phyloP scores from a whole-genome alignment of 2,888 invertebrate species.

The Philonicus albiceps region DNA sequence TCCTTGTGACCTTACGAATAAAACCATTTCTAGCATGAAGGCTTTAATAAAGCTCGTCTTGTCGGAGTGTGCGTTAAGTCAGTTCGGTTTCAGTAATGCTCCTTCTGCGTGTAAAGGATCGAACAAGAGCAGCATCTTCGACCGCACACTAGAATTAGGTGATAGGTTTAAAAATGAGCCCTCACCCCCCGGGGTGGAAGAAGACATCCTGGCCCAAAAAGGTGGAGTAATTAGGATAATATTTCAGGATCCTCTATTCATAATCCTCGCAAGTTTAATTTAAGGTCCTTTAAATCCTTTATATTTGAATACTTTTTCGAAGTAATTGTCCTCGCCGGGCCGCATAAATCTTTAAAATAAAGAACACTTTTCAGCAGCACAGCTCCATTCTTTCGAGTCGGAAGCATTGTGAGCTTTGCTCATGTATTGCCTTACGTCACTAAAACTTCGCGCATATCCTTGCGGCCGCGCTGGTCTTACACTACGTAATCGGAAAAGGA shows the following conservation, averaged over 20 bases:
- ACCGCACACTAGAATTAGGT: background rate
- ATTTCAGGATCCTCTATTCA: background rate
- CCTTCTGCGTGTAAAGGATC: background rate
- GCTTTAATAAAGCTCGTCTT: conserved; percentile 20
- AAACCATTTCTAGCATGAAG: background rate
- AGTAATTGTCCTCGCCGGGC: background rate
- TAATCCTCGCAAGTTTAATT: background rate
- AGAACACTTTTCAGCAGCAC: background rate
- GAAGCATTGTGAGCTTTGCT: background rate
- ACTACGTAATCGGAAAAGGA: background rate
- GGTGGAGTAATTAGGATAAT: conserved; percentile 5
- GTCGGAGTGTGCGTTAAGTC: background rate
- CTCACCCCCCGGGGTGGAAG: background rate
- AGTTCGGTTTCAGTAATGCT: background rate
- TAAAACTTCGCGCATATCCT: conserved; percentile 20
- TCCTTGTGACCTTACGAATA: background rate
- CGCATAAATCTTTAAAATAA: conserved; percentile 26
- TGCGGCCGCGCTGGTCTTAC: background rate
- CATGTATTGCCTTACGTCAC: conserved; percentile 7
- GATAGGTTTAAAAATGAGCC: background rate
- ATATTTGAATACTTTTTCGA: background rate
- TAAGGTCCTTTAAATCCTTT: conserved; percentile 23
- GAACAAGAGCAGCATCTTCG: background rate
- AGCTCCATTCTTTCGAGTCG: background rate
- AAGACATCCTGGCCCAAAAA: background rate